Evolutionary conservation across 2,888 invertebrate genomes (phyloP), one percentile per base, ranked within the genome.

Genomic region (Drosophila koepferae): DNA sequence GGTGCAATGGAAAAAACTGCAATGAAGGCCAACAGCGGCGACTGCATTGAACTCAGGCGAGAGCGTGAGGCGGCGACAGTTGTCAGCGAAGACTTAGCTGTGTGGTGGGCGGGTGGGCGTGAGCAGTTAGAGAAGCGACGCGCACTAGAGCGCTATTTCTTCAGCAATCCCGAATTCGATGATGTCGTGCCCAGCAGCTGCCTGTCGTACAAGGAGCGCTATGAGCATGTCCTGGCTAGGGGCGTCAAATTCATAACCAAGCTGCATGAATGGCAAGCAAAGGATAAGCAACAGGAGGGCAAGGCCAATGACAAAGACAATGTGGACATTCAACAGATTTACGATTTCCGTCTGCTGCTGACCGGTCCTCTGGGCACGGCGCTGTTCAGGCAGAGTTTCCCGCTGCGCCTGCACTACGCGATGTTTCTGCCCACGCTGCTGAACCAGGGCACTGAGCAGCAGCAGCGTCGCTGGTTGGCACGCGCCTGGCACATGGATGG

Each of bases 361-460:
- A 84, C 89, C 18, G 92, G 92, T 0, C 68, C 90, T 6, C 59
- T 92, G 64, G 92, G 91, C 20, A 80, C 89, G 0, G 92, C 86
- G 0, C 73, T 93, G 16, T 82, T 92, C 51, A 91, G 89, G 65
- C 91, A 92, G 61, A 91, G 91, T 40, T 88, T 90, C 44, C 93
- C 95, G 0, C 86, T 95, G 38, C 95, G 96, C 0, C 94, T 99
- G 2, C 98, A 99, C 92, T 97, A 96, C 91, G 96, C 96, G 5
- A 98, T 99, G 98, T 98, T 99, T 91, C 94, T 98, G 64, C 97
- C 98, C 0, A 95, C 98, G 0, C 92, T 99, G 41, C 95, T 97
- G 95, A 97, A 96, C 0, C 98, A 98, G 92, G 97, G 95, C 2
- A 96, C 96, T 0, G 94, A 96, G 58, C 97, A 98, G 73, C 99